Base-by-base conservation (phyloP, 2,113 vertebrate species). In the Platichthys stellatus region DNA sequence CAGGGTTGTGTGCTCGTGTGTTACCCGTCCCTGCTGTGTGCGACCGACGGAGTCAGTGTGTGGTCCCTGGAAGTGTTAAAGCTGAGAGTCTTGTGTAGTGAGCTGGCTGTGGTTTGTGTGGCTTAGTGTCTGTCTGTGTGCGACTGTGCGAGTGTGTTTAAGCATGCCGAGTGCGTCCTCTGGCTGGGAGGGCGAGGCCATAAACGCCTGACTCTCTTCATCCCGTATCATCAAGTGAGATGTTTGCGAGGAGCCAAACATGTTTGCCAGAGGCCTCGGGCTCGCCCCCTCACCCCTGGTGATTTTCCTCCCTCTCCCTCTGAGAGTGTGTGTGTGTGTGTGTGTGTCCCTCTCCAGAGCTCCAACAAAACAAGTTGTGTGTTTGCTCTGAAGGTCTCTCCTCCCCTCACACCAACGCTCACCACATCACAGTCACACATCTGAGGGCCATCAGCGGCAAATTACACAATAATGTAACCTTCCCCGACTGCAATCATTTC, bases 11-110 rank as follows among this genome's bases (percentile, higher is more conserved):
- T 11, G 47, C 62, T 53, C 17, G 45, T 64, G 67, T 72, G 57
- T 63, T 20, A 20, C 6, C 49, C 49, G 49, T 81, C 66, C 65
- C 61, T 47, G 40, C 64, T 77, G 73, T 54, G 57, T 62, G 49
- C 63, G 54, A 28, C 21, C 68, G 57, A 78, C 61, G 73, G 84
- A 87, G 81, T 86, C 87, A 82, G 92, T 40, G 61, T 94, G 93
- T 93, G 93, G 93, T 93, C 93, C 85, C 73, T 91, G 89, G 76
- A 91, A 89, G 91, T 92, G 89, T 94, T 89, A 81, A 83, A 87
- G 86, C 84, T 76, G 65, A 76, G 76, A 87, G 87, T 69, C 71
- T 35, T 91, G 87, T 85, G 85, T 63, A 77, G 77, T 71, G 11
- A 59, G 78, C 83, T 70, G 78, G 78, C 70, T 92, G 92, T 90